phyloP scores from a whole-genome alignment of 2,888 invertebrate genomes.

The Tachina fera region DNA sequence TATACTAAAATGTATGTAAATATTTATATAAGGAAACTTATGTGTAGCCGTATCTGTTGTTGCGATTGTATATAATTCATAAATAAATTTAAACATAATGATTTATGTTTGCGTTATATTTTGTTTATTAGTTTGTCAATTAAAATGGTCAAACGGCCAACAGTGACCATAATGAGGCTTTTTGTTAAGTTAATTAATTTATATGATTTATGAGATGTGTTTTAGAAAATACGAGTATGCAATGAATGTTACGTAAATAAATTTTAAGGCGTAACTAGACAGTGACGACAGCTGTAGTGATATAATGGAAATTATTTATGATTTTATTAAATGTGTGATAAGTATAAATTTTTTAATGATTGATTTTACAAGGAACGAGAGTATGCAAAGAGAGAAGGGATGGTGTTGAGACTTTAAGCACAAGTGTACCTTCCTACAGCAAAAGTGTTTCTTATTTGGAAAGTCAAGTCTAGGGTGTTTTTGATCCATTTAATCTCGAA shows the following conservation, averaged over 20 bases:
- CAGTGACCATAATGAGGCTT: slow-evolving; percentile 69
- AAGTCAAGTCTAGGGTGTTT: too few relatives aligned
- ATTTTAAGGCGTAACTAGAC: slow-evolving; percentile 29
- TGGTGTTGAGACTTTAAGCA: too few relatives aligned
- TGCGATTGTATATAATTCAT: slow-evolving; percentile 48
- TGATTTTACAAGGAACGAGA: not conserved
- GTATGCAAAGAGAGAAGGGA: not conserved
- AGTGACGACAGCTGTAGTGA: slow-evolving; percentile 61
- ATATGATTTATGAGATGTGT: slow-evolving; percentile 71
- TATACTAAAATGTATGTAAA: not conserved
- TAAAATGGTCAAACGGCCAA: slow-evolving; percentile 68
- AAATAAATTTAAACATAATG: slow-evolving; percentile 64
- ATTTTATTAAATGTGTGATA: slow-evolving; percentile 10
- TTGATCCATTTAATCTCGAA: too few relatives aligned
- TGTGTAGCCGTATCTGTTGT: not conserved
- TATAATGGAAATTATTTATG: slow-evolving; percentile 36
- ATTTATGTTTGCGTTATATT: slow-evolving; percentile 70
- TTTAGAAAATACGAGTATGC: slow-evolving; percentile 48
- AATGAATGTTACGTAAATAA: slow-evolving; percentile 46
- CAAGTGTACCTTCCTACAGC: too few relatives aligned
- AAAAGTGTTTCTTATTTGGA: too few relatives aligned
- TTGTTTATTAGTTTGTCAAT: slow-evolving; percentile 73
- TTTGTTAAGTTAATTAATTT: slow-evolving; percentile 74
- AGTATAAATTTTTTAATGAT: not conserved
- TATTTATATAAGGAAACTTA: not conserved